Conservation (phyloP, 2,888 invertebrate genomes). For the Penaeus monodon region DNA sequence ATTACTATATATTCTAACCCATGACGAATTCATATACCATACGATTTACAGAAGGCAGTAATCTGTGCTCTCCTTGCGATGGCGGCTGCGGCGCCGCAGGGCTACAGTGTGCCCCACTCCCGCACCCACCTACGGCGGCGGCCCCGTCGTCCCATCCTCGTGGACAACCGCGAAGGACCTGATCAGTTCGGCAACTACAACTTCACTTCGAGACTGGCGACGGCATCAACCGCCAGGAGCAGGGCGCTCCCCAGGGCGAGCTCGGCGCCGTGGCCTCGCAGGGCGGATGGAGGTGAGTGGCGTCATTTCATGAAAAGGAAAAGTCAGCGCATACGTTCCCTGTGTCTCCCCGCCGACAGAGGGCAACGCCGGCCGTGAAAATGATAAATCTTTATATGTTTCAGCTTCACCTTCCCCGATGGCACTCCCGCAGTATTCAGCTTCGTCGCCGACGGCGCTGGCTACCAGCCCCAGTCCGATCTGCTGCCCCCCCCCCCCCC, state of each 20-base stretch:
- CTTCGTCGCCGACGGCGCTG: slow-evolving; percentile 55
- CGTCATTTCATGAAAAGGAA: background rate
- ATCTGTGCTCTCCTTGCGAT: too few relatives aligned
- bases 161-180: slow-evolving; percentile 53
- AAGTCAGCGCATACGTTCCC: too few relatives aligned
- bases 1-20: too few relatives aligned
- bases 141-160: slow-evolving; percentile 43
- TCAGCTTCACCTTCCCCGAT: slow-evolving; percentile 59
- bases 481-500: background rate
- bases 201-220: slow-evolving; percentile 58
- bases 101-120: background rate
- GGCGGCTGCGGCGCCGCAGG: too few relatives aligned
- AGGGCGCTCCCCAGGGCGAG: slow-evolving; percentile 35
- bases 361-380: too few relatives aligned
- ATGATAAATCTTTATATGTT: background rate
- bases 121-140: background rate
- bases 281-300: slow-evolving; percentile 59
- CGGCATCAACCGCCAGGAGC: slow-evolving; percentile 51
- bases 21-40: too few relatives aligned
- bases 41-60: too few relatives aligned
- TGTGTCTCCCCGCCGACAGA: too few relatives aligned
- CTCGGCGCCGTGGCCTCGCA: slow-evolving; percentile 44
- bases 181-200: slow-evolving; percentile 39
- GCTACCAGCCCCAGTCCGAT: slow-evolving; percentile 22
- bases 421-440: slow-evolving; percentile 43